phyloP scores from a whole-genome alignment of 2,113 vertebrate species.

The Gymnarchus niloticus region DNA sequence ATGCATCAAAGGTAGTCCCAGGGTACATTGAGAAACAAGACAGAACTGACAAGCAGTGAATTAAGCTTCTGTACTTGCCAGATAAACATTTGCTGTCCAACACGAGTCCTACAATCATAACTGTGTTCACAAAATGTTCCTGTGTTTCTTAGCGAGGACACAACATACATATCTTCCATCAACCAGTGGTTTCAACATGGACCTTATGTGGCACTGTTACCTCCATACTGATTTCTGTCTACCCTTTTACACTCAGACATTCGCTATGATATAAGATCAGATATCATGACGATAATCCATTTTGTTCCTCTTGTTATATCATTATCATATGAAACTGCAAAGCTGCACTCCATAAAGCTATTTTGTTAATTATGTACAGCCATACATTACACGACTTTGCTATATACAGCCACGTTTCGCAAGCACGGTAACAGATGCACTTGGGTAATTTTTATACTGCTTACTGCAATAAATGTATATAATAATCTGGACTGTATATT shows the following conservation, averaged over 20 bases:
- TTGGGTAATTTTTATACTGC: neutral
- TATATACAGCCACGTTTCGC: neutral
- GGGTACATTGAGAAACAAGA: neutral
- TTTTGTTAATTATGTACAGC: neutral
- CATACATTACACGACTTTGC: neutral
- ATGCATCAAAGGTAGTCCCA: constrained; percentile 16
- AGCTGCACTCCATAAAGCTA: neutral
- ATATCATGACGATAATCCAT: neutral
- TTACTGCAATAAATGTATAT: neutral
- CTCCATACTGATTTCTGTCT: neutral
- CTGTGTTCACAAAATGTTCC: neutral
- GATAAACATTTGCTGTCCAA: constrained; percentile 17
- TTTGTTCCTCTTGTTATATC: too few relatives aligned
- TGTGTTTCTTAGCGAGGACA: neutral
- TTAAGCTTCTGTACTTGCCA: constrained; percentile 3
- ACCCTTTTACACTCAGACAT: neutral
- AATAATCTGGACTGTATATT: neutral
- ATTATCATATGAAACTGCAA: neutral
- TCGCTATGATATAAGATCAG: neutral
- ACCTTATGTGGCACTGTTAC: neutral
- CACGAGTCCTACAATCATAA: neutral
- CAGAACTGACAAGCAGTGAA: constrained; percentile 8
- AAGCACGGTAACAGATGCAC: neutral
- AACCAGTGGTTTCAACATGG: neutral
- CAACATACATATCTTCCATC: neutral